Conservation (phyloP, 2,797 vertebrate genomes). For the Siniperca undulata region DNA sequence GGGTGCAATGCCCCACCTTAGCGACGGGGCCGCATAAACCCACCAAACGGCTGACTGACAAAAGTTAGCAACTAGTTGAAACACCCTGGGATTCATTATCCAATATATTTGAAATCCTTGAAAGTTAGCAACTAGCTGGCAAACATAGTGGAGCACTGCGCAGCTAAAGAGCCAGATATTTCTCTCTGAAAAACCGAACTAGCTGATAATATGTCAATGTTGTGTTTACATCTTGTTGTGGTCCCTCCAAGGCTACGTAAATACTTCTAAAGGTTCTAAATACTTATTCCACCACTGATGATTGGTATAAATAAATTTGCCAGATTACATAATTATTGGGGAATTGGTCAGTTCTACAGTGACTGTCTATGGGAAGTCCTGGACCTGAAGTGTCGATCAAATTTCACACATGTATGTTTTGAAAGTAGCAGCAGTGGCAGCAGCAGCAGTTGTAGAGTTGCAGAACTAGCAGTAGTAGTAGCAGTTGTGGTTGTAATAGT, state of each 20-base stretch:
- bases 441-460: background rate
- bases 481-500: background rate
- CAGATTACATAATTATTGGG: background rate
- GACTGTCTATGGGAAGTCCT: background rate
- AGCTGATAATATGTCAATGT: background rate
- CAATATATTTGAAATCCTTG: no score
- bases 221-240: background rate
- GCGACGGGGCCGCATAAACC: background rate
- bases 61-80: no score
- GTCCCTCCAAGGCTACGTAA: background rate
- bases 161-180: no score
- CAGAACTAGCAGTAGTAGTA: background rate
- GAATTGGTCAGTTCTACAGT: background rate
- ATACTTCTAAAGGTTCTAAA: background rate
- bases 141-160: background rate
- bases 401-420: background rate
- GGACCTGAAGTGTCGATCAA: background rate
- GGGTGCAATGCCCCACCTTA: background rate
- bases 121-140: background rate
- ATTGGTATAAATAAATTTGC: background rate
- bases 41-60: background rate
- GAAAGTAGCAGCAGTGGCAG: background rate
- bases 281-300: background rate
- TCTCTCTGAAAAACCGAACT: no score
- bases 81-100: no score